phyloP scores from a whole-genome alignment of 1,140 invertebrate species.

The Ooceraea biroi region DNA sequence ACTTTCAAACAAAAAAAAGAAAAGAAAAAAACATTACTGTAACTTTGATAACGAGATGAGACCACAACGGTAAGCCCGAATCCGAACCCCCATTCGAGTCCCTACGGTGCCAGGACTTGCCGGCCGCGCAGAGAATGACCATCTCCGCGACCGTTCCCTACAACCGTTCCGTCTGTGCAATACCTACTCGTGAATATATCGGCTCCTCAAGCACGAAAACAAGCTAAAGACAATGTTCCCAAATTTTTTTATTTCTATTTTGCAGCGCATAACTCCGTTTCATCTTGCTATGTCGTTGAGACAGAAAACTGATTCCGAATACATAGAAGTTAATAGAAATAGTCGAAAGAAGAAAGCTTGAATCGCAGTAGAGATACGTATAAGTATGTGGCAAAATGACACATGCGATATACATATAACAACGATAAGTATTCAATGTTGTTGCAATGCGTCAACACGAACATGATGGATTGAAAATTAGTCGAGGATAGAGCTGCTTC shows the following conservation, averaged over 20 bases:
- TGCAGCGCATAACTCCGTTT: conserved; percentile 52
- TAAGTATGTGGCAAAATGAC: no score
- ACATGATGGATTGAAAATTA: conserved; percentile 76
- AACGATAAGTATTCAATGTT: conserved; percentile 71
- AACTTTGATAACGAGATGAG: no score
- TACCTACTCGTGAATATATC: conserved; percentile 53
- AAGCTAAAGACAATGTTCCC: conserved; percentile 54
- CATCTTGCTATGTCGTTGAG: conserved; percentile 27
- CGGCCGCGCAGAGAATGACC: no score
- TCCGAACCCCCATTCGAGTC: no score
- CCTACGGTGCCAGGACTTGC: no score
- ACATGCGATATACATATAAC: conserved; percentile 70
- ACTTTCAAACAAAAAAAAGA: no score
- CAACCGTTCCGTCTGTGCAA: conserved; percentile 35
- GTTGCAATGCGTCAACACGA: conserved; percentile 68
- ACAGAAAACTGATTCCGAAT: conserved; percentile 23
- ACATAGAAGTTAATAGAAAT: no score
- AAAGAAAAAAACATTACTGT: no score
- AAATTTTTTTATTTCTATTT: conserved; percentile 64
- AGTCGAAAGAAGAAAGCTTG: conserved; percentile 20
- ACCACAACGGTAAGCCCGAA: no score
- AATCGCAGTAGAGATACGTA: conserved; percentile 18
- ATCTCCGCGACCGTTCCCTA: conserved; percentile 16
- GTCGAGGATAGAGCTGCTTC: conserved; percentile 66
- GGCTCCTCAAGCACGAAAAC: conserved; percentile 12